Evolutionary conservation across 2,888 invertebrate species (phyloP), one percentile per base, ranked within the genome.

Genomic region (Agrochola macilenta): DNA sequence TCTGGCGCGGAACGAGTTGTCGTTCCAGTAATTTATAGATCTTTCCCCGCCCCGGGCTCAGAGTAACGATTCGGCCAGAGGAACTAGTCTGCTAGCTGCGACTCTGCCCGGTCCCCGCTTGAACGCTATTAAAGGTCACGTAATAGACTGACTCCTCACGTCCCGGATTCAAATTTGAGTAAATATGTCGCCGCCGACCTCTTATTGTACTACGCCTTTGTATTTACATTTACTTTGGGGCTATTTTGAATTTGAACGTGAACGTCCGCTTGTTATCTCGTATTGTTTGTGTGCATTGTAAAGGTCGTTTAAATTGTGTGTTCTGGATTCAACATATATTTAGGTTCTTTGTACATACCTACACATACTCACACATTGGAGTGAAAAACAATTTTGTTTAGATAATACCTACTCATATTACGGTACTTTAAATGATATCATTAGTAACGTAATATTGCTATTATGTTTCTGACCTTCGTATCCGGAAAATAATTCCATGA

Each of bases 11-110:
- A 96, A 95, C 95, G 95, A 95, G 95, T 95, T 96, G 95, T 95
- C 96, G 95, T 96, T 95, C 88, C 92, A 92, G 94, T 96, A 95
- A 96, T 96, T 96, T 96, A 96, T 96, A 95, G 96, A 95, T 94
- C 91, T 94, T 93, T 93, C 94, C 93, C 95, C 95, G 95, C 95
- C 95, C 93, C 94, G 89, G 94, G 95, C 94, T 90, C 89, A 88
- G 90, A 92, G 92, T 93, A 93, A 93, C 94, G 92, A 93, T 93
- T 93, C 89, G 92, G 91, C 89, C 90, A 90, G 92, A 91, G 90
- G 90, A 93, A 91, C 91, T 90, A 88, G 90, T 88, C 90, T 89
- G 89, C 88, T 89, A 89, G 89, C 90, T 89, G 87, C 87, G 90
- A 88, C 86, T 86, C 89, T 89, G 88, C 89, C 89, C 90, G 88